Percentiles rank a stretch among this genome's conserved stretches.
Conservation (phyloP, 2,797 vertebrate genomes). For the Martes flavigula region DNA sequence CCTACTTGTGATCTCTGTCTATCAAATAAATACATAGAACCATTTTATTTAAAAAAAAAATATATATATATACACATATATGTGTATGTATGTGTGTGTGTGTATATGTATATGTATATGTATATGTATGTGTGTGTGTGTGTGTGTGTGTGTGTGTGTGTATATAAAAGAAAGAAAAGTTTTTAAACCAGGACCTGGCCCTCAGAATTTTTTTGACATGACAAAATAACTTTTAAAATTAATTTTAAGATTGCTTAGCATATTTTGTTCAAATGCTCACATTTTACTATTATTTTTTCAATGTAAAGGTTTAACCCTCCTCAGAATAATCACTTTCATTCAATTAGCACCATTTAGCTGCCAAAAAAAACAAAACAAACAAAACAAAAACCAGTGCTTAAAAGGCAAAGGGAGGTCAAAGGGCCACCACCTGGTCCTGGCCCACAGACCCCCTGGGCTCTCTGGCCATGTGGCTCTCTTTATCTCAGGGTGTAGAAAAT, state of each 20-base stretch:
- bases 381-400: not conserved
- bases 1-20: too few species aligned
- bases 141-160: too few species aligned
- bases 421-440: slow-evolving; percentile 52
- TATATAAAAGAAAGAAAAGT: not conserved
- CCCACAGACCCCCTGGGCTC: slow-evolving; percentile 29
- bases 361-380: not conserved
- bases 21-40: too few species aligned
- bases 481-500: slow-evolving; percentile 55
- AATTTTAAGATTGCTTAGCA: not conserved
- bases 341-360: not conserved
- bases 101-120: too few species aligned
- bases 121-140: too few species aligned
- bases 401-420: slow-evolving; percentile 53
- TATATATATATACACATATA: too few species aligned
- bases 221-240: not conserved
- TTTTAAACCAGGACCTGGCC: not conserved
- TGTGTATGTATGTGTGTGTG: too few species aligned
- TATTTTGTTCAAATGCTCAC: not conserved
- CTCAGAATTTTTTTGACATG: not conserved
- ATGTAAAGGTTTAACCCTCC: not conserved
- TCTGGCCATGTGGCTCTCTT: slow-evolving; percentile 59
- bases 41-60: too few species aligned
- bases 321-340: not conserved
- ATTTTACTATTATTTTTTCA: not conserved